Evolutionary conservation across 1,140 invertebrate species (phyloP), one percentile per base, ranked within the genome.

Genomic region (Drosophila murphyi): DNA sequence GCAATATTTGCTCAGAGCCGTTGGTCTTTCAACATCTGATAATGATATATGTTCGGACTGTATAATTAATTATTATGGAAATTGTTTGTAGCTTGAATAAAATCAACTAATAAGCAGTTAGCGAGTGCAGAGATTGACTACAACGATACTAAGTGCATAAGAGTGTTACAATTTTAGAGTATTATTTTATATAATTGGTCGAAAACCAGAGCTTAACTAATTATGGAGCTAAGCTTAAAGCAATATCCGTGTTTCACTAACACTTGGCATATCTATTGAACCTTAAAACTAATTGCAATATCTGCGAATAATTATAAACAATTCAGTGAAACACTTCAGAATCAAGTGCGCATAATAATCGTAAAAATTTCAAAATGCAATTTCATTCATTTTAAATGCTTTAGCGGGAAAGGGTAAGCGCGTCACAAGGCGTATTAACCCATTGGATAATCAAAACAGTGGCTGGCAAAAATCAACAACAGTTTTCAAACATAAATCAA

Each of bases 301-400:
- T 12, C 20, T 56, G 2, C 5, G 8, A 10, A 39, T n/a, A 68
- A 69, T 67, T 67, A 59, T 59, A 73, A 68, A 60, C 71, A 60
- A 73, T 47, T 72, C 20, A 32, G 45, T 37, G 10, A 37, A 50
- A 48, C 43, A 45, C 67, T 51, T 56, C 4, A 48, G 7, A 35
- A 35, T 43, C n/a, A 59, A 48, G 32, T 51, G 34, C 41, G 32
- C 59, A 65, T 45, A 39, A 7, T 39, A 10, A 39, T 29, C 31
- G 41, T 51, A 8, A 4, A 2, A 8, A 3, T 12, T 35, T 8
- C n/a, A 50, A 28, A 10, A 60, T 39, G 82, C 82, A 60, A 47
- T 67, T 86, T 86, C 82, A 86, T 87, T 72, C 71, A 39, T 20
- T 82, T 86, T 87, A 86, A 86, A 86, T 63, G 68, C 6, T 41